Evolutionary conservation across 2,888 invertebrate species (phyloP).

Genomic region (Nomada goodeniana): DNA sequence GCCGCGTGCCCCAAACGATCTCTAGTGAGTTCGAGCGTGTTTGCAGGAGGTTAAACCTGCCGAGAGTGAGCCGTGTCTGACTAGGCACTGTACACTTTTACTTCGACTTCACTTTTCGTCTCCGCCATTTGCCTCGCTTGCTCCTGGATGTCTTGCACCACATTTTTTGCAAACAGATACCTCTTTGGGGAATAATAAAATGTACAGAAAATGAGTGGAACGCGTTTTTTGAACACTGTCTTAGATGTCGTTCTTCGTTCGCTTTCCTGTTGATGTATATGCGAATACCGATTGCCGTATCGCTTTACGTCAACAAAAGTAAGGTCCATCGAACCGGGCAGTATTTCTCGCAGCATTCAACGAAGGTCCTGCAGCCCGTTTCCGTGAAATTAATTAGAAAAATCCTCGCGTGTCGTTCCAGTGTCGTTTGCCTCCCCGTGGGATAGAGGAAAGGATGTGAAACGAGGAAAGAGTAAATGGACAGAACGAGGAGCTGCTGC

Average conservation of each 20-base stretch:
- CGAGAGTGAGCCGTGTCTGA: slow-evolving; percentile 1
- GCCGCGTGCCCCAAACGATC: slow-evolving; percentile 3
- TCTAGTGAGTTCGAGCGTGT: slow-evolving; percentile 3
- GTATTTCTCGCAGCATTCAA: not conserved
- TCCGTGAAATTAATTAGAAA: slow-evolving; percentile 62
- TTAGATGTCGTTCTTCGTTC: too few species aligned
- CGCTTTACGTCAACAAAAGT: too few species aligned
- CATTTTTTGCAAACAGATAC: too few species aligned
- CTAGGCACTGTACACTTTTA: not conserved
- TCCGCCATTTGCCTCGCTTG: too few species aligned
- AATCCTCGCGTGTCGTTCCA: slow-evolving; percentile 52
- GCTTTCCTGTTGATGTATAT: too few species aligned
- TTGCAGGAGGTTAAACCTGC: slow-evolving; percentile 7
- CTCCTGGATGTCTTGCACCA: too few species aligned
- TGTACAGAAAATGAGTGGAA: too few species aligned
- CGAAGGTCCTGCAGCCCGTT: slow-evolving; percentile 4
- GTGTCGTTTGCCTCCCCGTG: slow-evolving; percentile 41
- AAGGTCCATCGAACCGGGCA: not conserved
- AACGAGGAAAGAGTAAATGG: slow-evolving; percentile 1
- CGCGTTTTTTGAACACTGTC: too few species aligned
- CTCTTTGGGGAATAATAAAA: too few species aligned
- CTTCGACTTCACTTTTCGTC: not conserved
- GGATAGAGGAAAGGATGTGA: slow-evolving; percentile 16
- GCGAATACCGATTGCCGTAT: too few species aligned
- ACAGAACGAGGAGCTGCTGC: slow-evolving; percentile 16